Conservation (phyloP, 2,888 invertebrate species). For the Agapetus fuscipes region DNA sequence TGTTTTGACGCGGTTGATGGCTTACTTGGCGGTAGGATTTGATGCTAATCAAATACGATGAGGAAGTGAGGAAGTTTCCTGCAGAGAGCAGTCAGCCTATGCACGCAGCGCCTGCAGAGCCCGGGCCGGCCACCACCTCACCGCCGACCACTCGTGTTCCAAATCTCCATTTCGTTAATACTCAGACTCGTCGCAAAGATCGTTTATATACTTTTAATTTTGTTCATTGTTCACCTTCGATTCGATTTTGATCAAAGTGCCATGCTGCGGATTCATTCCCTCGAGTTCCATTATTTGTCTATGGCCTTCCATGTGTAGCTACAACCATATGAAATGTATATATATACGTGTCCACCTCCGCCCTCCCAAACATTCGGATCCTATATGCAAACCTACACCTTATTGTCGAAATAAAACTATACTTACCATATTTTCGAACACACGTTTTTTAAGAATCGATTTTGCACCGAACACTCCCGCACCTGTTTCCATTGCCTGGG, state of each 20-base stretch:
- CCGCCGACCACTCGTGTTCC: conserved; percentile 46
- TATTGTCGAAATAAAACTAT: conserved; percentile 31
- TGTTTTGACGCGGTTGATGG: conserved; percentile 5
- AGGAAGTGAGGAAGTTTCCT: no score
- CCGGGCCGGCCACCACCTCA: conserved; percentile 7
- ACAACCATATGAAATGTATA: conserved; percentile 27
- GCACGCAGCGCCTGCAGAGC: no score
- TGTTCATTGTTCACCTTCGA: no score
- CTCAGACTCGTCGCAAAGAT: no score
- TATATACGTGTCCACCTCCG: conserved; percentile 10
- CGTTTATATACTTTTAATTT: no score
- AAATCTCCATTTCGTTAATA: conserved; percentile 36
- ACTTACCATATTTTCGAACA: conserved; percentile 27
- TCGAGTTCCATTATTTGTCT: conserved; percentile 26
- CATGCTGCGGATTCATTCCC: conserved; percentile 42
- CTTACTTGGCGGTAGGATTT: conserved; percentile 13
- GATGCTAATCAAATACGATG: no score
- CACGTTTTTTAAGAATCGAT: conserved; percentile 47
- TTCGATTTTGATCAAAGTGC: conserved; percentile 42
- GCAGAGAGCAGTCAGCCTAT: conserved; percentile 10
- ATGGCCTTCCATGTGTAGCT: conserved; percentile 36
- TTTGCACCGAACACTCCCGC: conserved; percentile 53
- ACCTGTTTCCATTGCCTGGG: conserved; percentile 24
- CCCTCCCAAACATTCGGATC: conserved; percentile 7
- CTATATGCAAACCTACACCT: conserved; percentile 28